Conservation (phyloP, 2,888 invertebrate genomes). For the Parelbella ahira region DNA sequence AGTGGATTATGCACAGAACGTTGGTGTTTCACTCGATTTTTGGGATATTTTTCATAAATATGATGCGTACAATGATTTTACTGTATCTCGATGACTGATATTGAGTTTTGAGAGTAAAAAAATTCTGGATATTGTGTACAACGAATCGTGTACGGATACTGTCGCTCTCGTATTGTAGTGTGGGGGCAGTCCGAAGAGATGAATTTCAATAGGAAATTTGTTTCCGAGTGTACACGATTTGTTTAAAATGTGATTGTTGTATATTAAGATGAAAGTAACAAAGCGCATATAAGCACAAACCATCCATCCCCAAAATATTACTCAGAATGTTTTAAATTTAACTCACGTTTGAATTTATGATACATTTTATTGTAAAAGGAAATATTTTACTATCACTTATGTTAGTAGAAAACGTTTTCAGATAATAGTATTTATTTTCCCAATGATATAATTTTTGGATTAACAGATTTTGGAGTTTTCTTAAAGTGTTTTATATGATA, state of each 20-base stretch:
- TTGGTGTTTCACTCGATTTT: conserved; percentile 79
- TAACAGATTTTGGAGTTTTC: conserved; percentile 53
- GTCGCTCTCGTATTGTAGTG: conserved; percentile 14
- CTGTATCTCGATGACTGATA: conserved; percentile 68
- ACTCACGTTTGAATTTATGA: conserved; percentile 80
- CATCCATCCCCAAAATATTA: conserved; percentile 74
- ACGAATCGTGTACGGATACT: conserved; percentile 33
- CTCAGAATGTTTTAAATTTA: conserved; percentile 73
- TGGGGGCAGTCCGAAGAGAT: conserved; percentile 19
- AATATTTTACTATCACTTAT: conserved; percentile 77
- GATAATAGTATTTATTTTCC: conserved; percentile 76
- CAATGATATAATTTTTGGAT: conserved; percentile 60
- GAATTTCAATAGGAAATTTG: conserved; percentile 27
- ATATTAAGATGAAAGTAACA: conserved; percentile 66
- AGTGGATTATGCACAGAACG: conserved; percentile 76
- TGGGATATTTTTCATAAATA: conserved; percentile 73
- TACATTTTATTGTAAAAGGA: conserved; percentile 78
- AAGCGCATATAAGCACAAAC: conserved; percentile 79
- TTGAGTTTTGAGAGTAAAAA: conserved; percentile 57
- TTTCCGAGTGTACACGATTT: conserved; percentile 37
- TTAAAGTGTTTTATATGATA: conserved; percentile 66
- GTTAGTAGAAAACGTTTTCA: conserved; percentile 77
- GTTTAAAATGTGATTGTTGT: conserved; percentile 71
- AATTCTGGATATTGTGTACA: conserved; percentile 48
- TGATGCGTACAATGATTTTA: conserved; percentile 70